Evolutionary conservation across 2,888 invertebrate species (phyloP), one percentile per base, ranked within the genome.

Genomic region (Mayetiola destructor): DNA sequence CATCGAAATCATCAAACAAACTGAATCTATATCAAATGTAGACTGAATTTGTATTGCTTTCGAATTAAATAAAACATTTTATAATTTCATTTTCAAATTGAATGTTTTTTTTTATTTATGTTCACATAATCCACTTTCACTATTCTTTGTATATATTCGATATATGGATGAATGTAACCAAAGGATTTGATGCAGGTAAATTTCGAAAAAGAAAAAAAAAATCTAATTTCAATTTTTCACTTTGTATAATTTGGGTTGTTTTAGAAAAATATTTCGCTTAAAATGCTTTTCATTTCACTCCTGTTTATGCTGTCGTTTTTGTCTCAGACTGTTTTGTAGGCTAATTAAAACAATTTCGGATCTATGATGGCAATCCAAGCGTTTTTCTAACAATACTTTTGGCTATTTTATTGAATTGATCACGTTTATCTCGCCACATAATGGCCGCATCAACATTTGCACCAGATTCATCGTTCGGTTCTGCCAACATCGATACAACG

Each of bases 361-460:
- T 52, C n/a, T 71, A 70, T 64, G 68, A 65, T 42, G 69, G 65
- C 60, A 92, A 76, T 27, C 88, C 89, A 52, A 97, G 76, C 1
- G 95, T 93, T 75, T 91, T 89, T 63, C 90, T 78, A 23, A 97
- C 99, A 63, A 96, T 80, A 67, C 82, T 81, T 69, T 91, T 86
- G 3, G 97, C 96, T 65, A 94, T 92, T 71, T 80, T 82, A 67
- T 95, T 88, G 70, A 99, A 99, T 69, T 95, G 89, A 14, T 83
- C 81, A 14, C 95, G 77, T 68, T 96, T 88, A 70, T 99, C 97
- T 59, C 97, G 77, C 96, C 96, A 97, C 89, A 96, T 95, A 75
- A 96, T 97, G 0, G 96, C 96, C 9, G 99, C 99, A 73, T 97
- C 97, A 1, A 99, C 97, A 74, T 99, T 99, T 1, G 99, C 99